phyloP scores from a whole-genome alignment of 2,888 invertebrate species.

The Drosophila affinis region DNA sequence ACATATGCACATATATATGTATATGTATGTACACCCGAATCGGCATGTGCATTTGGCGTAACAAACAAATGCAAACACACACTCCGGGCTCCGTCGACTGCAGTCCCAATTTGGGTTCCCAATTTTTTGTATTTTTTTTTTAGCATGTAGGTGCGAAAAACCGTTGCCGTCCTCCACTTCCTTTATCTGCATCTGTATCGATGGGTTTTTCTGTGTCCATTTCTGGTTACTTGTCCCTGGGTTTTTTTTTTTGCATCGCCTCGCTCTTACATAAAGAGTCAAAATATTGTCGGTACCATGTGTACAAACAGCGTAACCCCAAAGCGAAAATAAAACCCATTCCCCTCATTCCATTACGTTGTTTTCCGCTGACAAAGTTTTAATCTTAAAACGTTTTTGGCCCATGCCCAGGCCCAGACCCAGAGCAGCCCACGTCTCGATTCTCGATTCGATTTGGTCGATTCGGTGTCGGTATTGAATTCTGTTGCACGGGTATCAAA shows the following conservation, averaged over 20 bases:
- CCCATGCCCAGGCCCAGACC: neutral
- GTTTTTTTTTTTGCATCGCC: slow-evolving; percentile 40
- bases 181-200: slow-evolving; percentile 63
- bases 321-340: neutral
- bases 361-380: neutral
- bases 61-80: slow-evolving; percentile 51
- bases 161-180: slow-evolving; percentile 62
- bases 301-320: slow-evolving; percentile 10
- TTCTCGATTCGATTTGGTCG: slow-evolving; percentile 15
- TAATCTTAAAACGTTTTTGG: slow-evolving; percentile 47
- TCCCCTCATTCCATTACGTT: neutral
- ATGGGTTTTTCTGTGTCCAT: slow-evolving; percentile 38
- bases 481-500: slow-evolving; percentile 47
- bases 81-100: slow-evolving; percentile 21
- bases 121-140: slow-evolving; percentile 60
- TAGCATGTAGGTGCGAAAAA: slow-evolving; percentile 81
- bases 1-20: neutral
- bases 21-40: slow-evolving; percentile 6
- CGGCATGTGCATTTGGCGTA: slow-evolving; percentile 43
- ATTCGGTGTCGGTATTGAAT: slow-evolving; percentile 35
- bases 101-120: slow-evolving; percentile 23
- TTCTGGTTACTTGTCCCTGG: slow-evolving; percentile 9
- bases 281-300: slow-evolving; percentile 42
- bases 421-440: slow-evolving; percentile 2
- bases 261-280: slow-evolving; percentile 44